Conservation (phyloP, 2,888 invertebrate genomes). For the Desoria tigrina region DNA sequence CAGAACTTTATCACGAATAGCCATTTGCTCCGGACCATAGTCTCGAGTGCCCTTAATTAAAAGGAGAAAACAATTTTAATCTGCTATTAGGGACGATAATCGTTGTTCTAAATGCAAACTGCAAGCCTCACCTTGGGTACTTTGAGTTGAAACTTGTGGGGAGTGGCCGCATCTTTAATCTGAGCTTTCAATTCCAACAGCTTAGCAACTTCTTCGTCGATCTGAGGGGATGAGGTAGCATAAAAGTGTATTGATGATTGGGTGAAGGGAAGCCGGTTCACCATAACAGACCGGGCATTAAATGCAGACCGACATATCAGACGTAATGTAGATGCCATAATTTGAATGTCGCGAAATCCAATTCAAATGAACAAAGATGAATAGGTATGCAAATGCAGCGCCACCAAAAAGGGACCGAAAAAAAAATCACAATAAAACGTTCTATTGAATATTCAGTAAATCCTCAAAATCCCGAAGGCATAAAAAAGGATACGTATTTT, state of each 20-base stretch:
- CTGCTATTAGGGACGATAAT: too few relatives aligned
- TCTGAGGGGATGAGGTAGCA: slow-evolving; percentile 61
- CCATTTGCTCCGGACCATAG: slow-evolving; percentile 93
- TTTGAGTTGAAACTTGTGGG: slow-evolving; percentile 80
- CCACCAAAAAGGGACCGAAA: too few relatives aligned
- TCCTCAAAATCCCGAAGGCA: too few relatives aligned
- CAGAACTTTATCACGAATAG: slow-evolving; percentile 80
- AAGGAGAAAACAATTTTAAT: slow-evolving; percentile 8
- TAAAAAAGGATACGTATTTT: neutral
- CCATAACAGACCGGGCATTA: too few relatives aligned
- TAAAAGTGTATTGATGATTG: neutral
- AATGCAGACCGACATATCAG: too few relatives aligned
- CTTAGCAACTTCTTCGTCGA: slow-evolving; percentile 80
- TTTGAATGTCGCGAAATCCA: too few relatives aligned
- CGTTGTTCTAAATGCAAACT: neutral
- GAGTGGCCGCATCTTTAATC: slow-evolving; percentile 54
- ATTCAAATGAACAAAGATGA: too few relatives aligned
- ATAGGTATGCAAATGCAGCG: too few relatives aligned
- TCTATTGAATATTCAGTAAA: too few relatives aligned
- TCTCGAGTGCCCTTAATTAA: slow-evolving; percentile 79
- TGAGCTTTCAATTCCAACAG: slow-evolving; percentile 66
- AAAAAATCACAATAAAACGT: too few relatives aligned
- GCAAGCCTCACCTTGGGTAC: slow-evolving; percentile 70
- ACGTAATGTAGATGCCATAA: too few relatives aligned
- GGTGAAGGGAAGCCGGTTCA: too few relatives aligned